Percentiles rank a stretch among this genome's conserved stretches.
Conservation (phyloP, 2,888 invertebrate genomes). For the Eumacrocentrus americanus region DNA sequence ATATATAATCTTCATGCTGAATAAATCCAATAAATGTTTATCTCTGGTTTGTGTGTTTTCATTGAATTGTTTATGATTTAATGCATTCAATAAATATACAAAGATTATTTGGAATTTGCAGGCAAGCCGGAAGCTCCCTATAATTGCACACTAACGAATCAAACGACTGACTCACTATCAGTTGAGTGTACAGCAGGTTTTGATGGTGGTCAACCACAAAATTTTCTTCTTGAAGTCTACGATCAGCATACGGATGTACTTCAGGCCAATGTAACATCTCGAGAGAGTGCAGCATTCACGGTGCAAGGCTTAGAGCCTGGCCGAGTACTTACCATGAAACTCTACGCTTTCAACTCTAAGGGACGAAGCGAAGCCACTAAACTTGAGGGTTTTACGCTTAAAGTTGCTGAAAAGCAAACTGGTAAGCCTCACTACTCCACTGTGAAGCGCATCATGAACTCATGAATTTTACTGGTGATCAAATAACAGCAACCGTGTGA, state of each 20-base stretch:
- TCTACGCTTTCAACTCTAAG: constrained; percentile 83
- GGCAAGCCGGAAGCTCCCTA: constrained; percentile 79
- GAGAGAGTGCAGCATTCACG: constrained; percentile 73
- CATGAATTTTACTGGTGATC: background rate
- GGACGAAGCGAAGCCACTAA: constrained; percentile 78
- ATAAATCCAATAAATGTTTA: no score
- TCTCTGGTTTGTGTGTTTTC: no score
- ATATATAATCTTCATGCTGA: no score
- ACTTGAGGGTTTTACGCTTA: constrained; percentile 76
- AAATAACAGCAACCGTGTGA: background rate
- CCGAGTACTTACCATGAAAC: constrained; percentile 75
- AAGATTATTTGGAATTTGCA: constrained; percentile 39
- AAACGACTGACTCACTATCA: constrained; percentile 79
- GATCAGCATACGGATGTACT: constrained; percentile 71
- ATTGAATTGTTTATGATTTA: no score
- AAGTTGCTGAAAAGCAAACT: constrained; percentile 78
- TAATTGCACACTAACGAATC: constrained; percentile 78
- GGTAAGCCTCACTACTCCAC: constrained; percentile 63
- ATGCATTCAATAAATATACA: background rate
- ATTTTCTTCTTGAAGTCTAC: constrained; percentile 76
- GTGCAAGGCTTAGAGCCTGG: constrained; percentile 81
- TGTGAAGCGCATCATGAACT: background rate
- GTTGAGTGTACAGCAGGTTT: constrained; percentile 77
- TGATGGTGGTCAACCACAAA: constrained; percentile 79
- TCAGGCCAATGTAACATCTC: constrained; percentile 73